A percentile compares a stretch with the other conserved stretches of the same genome.
Evolutionary conservation across 2,888 invertebrate genomes (phyloP).

Genomic region (Teleogryllus oceanicus): DNA sequence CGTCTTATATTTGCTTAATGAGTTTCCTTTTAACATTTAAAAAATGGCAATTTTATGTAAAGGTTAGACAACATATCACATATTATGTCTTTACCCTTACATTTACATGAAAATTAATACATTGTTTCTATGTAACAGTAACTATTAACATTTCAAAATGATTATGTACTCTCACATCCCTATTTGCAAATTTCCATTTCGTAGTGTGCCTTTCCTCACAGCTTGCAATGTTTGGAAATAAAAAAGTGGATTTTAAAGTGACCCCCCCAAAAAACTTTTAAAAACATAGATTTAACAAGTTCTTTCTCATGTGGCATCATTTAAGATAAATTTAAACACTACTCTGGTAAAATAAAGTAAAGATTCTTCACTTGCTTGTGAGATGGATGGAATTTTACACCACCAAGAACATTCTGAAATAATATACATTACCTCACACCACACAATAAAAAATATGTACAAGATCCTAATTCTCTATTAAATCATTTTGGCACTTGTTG

Average conservation of each 20-base stretch:
- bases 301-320: no score
- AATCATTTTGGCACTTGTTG: conserved; percentile 18
- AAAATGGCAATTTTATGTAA: neutral
- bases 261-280: no score
- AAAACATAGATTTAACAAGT: no score
- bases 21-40: neutral
- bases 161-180: conserved; percentile 2
- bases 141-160: neutral
- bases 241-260: neutral
- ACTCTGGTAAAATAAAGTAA: no score
- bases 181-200: conserved; percentile 2
- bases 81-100: neutral
- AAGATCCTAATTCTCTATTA: neutral
- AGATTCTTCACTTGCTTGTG: neutral
- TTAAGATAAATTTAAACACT: no score
- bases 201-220: conserved; percentile 2
- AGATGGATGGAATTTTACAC: conserved; percentile 4
- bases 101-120: neutral
- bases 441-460: conserved; percentile 9
- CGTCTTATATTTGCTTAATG: neutral
- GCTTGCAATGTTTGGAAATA: conserved; percentile 9
- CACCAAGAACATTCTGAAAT: neutral
- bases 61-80: neutral
- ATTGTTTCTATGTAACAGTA: neutral
- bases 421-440: neutral